Conservation (phyloP, 2,113 vertebrate genomes). For the Halcyon malimbica region DNA sequence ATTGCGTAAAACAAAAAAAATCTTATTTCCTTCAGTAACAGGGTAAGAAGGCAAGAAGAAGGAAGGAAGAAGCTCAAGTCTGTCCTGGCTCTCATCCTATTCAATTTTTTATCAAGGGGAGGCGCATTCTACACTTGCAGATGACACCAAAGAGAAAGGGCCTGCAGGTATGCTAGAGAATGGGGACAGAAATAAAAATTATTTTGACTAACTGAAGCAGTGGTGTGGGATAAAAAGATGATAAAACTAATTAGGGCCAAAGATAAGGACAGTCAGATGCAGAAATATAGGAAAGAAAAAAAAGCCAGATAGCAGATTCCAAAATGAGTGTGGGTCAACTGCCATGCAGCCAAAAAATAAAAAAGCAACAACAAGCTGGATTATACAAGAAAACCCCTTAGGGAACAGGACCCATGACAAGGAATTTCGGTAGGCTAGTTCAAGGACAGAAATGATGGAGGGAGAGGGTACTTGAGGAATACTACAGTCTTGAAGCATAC, state of each 20-base stretch:
- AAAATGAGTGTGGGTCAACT: background rate
- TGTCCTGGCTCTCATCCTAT: background rate
- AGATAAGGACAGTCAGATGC: background rate
- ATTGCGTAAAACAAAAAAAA: background rate
- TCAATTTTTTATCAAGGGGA: background rate
- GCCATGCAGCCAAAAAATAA: background rate
- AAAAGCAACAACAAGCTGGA: background rate
- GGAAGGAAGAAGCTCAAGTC: background rate
- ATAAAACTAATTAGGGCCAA: background rate
- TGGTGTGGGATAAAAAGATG: background rate
- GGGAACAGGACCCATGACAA: background rate
- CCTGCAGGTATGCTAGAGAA: background rate
- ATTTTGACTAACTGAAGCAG: background rate
- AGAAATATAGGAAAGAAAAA: background rate
- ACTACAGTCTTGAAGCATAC: background rate
- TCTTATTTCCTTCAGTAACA: background rate
- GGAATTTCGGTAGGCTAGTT: background rate
- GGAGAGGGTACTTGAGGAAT: background rate
- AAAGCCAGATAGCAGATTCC: background rate
- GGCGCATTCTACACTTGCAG: background rate
- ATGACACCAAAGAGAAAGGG: background rate
- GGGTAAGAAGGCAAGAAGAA: background rate
- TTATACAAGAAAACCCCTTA: background rate
- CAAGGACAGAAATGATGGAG: background rate
- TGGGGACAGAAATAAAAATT: background rate